Conservation (phyloP, 2,888 invertebrate species). For the Epistrophe eligans region DNA sequence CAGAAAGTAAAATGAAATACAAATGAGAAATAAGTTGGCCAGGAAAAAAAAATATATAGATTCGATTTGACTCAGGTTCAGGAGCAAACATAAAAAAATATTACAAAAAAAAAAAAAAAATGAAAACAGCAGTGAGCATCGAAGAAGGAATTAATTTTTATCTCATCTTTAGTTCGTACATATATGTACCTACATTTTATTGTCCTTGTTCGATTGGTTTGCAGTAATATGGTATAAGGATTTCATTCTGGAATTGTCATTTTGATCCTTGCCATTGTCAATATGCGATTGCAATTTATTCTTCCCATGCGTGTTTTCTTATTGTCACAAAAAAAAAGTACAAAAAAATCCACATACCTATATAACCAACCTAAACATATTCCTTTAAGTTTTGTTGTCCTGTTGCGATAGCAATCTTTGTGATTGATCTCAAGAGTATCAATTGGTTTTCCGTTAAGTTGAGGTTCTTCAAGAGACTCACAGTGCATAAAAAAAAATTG, state of each 20-base stretch:
- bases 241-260: conserved; percentile 73
- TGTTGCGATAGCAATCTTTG: conserved; percentile 62
- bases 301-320: conserved; percentile 37
- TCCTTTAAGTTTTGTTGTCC: conserved; percentile 22
- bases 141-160: conserved; percentile 69
- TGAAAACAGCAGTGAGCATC: conserved; percentile 4
- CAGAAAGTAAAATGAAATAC: conserved; percentile 3
- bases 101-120: not conserved
- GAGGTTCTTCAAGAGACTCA: conserved; percentile 47
- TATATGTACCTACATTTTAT: not conserved
- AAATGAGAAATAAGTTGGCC: conserved; percentile 23
- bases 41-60: conserved; percentile 18
- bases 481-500: conserved; percentile 36
- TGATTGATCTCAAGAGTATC: conserved; percentile 71
- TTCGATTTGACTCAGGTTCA: conserved; percentile 9
- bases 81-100: conserved; percentile 10
- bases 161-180: conserved; percentile 39
- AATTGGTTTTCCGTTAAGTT: conserved; percentile 66
- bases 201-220: conserved; percentile 73
- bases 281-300: conserved; percentile 22
- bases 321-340: conserved; percentile 18
- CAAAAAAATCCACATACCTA: conserved; percentile 9
- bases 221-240: conserved; percentile 59
- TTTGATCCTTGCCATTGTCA: conserved; percentile 53
- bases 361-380: too few relatives aligned